Conservation (phyloP, 2,113 vertebrate genomes). For the Centropus bengalensis region DNA sequence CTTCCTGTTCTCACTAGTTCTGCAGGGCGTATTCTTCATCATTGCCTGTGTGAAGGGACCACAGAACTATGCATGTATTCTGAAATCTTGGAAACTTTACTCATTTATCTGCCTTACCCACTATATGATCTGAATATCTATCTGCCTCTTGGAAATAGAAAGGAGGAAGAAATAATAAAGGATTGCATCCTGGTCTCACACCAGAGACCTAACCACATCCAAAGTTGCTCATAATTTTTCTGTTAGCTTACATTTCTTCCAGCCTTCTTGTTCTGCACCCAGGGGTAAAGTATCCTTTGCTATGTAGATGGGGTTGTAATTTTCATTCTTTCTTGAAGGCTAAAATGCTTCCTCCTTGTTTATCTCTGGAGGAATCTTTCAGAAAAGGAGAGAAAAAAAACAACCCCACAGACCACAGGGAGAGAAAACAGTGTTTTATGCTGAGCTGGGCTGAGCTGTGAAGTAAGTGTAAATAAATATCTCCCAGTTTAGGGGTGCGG, state of each 20-base stretch:
- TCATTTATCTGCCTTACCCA: slow-evolving; percentile 35
- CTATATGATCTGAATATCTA: not conserved
- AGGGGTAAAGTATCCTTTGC: slow-evolving; percentile 59
- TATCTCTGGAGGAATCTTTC: slow-evolving; percentile 54
- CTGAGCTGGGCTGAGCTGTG: not conserved
- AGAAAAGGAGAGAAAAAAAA: not conserved
- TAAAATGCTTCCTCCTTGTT: slow-evolving; percentile 49
- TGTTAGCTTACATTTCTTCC: slow-evolving; percentile 18
- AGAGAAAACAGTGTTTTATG: not conserved
- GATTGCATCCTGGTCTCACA: not conserved
- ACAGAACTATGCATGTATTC: not conserved
- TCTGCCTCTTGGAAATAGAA: slow-evolving; percentile 17
- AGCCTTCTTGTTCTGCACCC: slow-evolving; percentile 29
- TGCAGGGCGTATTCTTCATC: not conserved
- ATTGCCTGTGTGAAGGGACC: not conserved
- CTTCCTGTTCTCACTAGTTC: not conserved
- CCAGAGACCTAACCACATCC: not conserved
- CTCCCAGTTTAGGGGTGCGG: not conserved
- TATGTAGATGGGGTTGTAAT: slow-evolving; percentile 68
- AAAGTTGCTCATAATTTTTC: slow-evolving; percentile 52
- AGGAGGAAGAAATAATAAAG: slow-evolving; percentile 22
- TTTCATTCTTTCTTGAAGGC: slow-evolving; percentile 70
- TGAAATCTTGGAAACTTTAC: not conserved
- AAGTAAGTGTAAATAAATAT: not conserved
- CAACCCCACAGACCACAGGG: not conserved